A percentile compares a stretch with the other conserved stretches of the same genome.
Conservation (phyloP, 2,113 vertebrate genomes). For the Deroptyus accipitrinus region DNA sequence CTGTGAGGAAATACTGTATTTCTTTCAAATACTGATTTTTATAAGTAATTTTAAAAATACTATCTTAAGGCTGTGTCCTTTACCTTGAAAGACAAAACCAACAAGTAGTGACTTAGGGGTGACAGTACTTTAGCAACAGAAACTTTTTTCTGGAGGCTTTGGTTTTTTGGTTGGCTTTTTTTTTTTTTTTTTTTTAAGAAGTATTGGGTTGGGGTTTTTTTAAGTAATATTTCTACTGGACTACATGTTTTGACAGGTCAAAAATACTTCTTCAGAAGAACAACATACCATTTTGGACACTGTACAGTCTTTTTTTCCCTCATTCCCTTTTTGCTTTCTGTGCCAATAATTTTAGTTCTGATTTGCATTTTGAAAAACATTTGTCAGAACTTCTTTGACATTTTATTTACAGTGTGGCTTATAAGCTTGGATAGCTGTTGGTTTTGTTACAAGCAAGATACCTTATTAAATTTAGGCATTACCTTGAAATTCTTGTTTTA, state of each 20-base stretch:
- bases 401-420: conserved; percentile 47
- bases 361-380: conserved; percentile 45
- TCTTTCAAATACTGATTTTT: conserved; percentile 39
- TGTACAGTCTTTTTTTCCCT: conserved; percentile 42
- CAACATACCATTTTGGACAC: conserved; percentile 54
- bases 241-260: conserved; percentile 50
- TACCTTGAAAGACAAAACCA: conserved; percentile 31
- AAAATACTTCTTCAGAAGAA: conserved; percentile 56
- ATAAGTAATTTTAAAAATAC: conserved; percentile 9
- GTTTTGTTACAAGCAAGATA: conserved; percentile 40
- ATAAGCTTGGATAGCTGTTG: conserved; percentile 36
- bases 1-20: conserved; percentile 31
- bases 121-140: conserved; percentile 16
- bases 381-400: conserved; percentile 15
- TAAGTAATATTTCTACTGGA: conserved; percentile 62
- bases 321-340: conserved; percentile 62
- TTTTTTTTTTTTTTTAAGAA: neutral
- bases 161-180: neutral
- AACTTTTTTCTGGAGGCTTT: neutral
- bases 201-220: neutral
- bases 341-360: conserved; percentile 70
- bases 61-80: neutral
- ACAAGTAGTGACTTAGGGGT: conserved; percentile 22
- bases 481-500: neutral
- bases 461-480: conserved; percentile 52